A percentile compares a stretch with the other conserved stretches of the same genome.
These are phyloP conservation scores for Zaprionus lachaisei DNA, from an alignment of 1,140 invertebrate genomes.

Conservation along the genomic window DNA sequence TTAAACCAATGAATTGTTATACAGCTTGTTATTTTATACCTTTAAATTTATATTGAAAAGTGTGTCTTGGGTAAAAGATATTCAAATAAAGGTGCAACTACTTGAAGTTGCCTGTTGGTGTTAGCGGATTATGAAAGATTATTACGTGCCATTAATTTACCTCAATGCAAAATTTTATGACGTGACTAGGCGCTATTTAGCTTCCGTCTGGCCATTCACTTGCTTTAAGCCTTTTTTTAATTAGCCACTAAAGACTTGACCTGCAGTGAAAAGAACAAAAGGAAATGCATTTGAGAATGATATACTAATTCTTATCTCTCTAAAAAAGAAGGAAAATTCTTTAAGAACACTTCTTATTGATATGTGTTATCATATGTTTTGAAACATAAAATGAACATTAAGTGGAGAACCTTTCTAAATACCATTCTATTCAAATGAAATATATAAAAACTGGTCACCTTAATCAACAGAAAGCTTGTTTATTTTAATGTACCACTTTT, in stretches of 20 bases:
- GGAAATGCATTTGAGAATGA: too few relatives aligned
- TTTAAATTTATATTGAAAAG: background rate
- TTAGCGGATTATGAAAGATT: background rate
- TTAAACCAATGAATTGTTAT: background rate
- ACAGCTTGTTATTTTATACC: background rate
- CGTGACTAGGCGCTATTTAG: background rate
- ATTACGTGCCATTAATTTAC: slow-evolving; percentile 3
- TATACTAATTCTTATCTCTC: too few relatives aligned
- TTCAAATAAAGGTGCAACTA: background rate
- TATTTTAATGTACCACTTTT: background rate
- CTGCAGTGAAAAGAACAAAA: too few relatives aligned
- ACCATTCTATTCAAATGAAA: too few relatives aligned
- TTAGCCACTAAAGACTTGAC: background rate
- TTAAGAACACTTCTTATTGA: too few relatives aligned
- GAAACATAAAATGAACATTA: too few relatives aligned
- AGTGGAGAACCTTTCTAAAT: too few relatives aligned
- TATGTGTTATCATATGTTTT: too few relatives aligned
- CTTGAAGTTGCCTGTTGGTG: background rate
- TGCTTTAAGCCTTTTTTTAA: background rate
- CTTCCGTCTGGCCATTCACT: background rate
- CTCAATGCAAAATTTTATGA: slow-evolving; percentile 1
- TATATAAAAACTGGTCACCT: background rate
- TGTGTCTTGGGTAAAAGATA: background rate
- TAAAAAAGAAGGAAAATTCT: too few relatives aligned
- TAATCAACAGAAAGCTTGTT: background rate